Evolutionary conservation across 1,140 invertebrate genomes (phyloP), one percentile per base, ranked within the genome.

Genomic region (Drosophila watanabei): DNA sequence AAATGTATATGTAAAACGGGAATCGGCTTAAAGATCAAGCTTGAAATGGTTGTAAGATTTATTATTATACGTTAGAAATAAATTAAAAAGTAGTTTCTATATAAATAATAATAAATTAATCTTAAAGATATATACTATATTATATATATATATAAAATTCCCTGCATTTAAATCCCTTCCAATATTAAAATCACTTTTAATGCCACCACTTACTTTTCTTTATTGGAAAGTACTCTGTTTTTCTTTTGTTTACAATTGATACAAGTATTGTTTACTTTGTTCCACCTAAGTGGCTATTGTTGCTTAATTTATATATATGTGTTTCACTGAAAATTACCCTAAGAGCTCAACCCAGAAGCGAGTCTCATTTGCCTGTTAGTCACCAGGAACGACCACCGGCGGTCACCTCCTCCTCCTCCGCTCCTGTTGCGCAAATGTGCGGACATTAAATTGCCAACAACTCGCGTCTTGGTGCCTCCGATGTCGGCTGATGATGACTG

Each of bases 391-490:
- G 62, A 65, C 33, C 60, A 41, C 57, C 48, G 33, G 37, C 52
- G 52, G 61, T 64, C 68, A 37, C 61, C 61, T 71, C 69, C 54
- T 71, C 20, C 45, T 64, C 13, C 63, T 43, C n/a, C 61, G 59
- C 62, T 69, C 70, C 63, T 56, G 33, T 48, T 43, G 28, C 32
- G 64, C 51, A 81, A 88, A 89, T 88, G 72, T 84, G 84, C 71
- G 76, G 76, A 79, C 85, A 89, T 88, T 89, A 88, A 89, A 59
- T 65, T 73, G 70, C 58, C 76, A 80, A 52, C 83, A 80, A 60
- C 75, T 79, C 75, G 82, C 60, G 65, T 56, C 39, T 57, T 59
- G 63, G 76, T 46, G 49, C 16, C 65, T 16, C 62, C 20, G 37
- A 68, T 70, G 60, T 51, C 65, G 9, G 37, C 68, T 57, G 49